Base-by-base conservation (phyloP, 2,888 invertebrate genomes). In the Argyra leucocephala region DNA sequence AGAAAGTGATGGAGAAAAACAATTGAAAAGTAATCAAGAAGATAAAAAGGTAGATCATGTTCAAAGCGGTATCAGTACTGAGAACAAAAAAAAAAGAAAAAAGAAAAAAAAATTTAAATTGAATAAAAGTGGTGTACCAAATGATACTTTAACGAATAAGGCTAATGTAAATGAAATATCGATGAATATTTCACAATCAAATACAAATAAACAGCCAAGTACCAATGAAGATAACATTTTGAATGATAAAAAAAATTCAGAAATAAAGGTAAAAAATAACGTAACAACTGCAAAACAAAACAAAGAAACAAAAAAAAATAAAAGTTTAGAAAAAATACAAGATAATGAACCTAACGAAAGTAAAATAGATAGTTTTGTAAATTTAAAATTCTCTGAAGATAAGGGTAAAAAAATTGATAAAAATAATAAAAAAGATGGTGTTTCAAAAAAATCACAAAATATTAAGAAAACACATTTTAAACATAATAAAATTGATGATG, bases 381-480 rank as follows among this genome's bases (percentile, higher is more conserved):
- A 21, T 15, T 6, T 1, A 57, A 57, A 31, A 7, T n/a, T 31
- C 6, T 57, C 57, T 37, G 37, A 37, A 10, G 15, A 15, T 7
- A 58, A 58, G 22, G 58, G 64, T 61, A 12, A 63, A 69, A 59
- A 57, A 61, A 48, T 65, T 36, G 66, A 71, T 63, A 70, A 65
- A 59, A 64, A 68, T 65, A 62, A 68, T 67, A 37, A 66, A 65
- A 68, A 66, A 24, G 18, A 66, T 18, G 64, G 61, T 18, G 64
- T 61, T 3, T 70, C 66, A 12, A 7, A 23, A 66, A 65, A 69
- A n/a, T 67, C 67, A 67, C 65, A 70, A 71, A 67, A 69, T 70
- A 66, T 69, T 70, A 67, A 65, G 60, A 69, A 72, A 69, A 72
- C 71, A 66, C 68, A 69, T 21, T 70, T 70, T 22, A 66, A 68